Evolutionary conservation across 2,888 invertebrate genomes (phyloP).

Genomic region (Ichneumoninae sp.): DNA sequence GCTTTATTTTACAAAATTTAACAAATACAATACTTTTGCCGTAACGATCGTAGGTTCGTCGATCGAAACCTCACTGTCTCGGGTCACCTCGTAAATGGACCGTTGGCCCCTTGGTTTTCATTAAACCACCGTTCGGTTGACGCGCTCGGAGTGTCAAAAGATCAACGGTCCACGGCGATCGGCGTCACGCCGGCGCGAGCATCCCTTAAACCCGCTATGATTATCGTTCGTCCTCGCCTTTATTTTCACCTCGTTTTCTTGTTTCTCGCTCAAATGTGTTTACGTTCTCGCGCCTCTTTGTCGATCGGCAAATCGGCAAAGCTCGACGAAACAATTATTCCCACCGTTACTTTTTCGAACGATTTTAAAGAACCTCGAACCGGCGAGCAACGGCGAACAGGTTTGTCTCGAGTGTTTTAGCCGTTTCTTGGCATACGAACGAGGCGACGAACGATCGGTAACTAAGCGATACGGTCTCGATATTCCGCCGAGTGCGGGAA

Average conservation of each 20-base stretch:
- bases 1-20: not conserved
- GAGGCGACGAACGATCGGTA: conserved; percentile 79
- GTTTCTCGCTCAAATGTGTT: not conserved
- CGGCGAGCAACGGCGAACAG: not conserved
- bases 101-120: conserved; percentile 38
- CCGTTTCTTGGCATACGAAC: conserved; percentile 70
- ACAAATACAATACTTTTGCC: not conserved
- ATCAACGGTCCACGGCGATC: conserved; percentile 16
- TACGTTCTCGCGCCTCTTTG: not conserved
- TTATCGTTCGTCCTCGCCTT: not conserved
- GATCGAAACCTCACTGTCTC: not conserved
- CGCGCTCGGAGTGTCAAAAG: conserved; percentile 35
- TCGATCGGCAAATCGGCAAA: not conserved
- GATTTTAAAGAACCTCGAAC: not conserved
- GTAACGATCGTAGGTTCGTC: not conserved
- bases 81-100: conserved; percentile 44
- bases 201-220: conserved; percentile 22
- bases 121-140: conserved; percentile 50
- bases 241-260: conserved; percentile 12
- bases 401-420: not conserved
- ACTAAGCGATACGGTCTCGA: conserved; percentile 82
- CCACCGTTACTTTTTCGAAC: not conserved
- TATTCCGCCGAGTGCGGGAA: conserved; percentile 73
- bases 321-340: not conserved
- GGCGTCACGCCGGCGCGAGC: conserved; percentile 52